These are phyloP conservation scores for Pyxicephalus adspersus DNA, from an alignment of 2,113 vertebrate species.

Conservation along the genomic window DNA sequence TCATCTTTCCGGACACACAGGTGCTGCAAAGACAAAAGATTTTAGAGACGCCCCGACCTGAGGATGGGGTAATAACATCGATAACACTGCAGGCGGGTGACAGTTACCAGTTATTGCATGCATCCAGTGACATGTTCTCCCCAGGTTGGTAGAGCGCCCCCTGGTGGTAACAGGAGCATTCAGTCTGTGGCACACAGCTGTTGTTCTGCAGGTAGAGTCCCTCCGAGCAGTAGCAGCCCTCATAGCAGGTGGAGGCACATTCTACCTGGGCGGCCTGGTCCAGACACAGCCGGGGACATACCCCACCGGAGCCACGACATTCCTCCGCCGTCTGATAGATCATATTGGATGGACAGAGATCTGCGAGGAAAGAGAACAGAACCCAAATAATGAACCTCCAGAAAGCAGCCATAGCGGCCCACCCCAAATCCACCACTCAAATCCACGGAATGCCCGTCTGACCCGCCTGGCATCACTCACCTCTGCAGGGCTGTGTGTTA, in stretches of 20 bases:
- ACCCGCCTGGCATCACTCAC: constrained; percentile 59
- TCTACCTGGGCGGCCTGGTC: constrained; percentile 76
- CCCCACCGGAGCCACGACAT: constrained; percentile 72
- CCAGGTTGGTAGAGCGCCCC: constrained; percentile 69
- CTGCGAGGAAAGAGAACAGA: constrained; percentile 61
- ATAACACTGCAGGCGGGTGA: not conserved
- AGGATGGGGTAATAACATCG: no score
- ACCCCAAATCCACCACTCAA: not conserved
- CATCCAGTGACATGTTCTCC: constrained; percentile 60
- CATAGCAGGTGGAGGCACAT: constrained; percentile 75
- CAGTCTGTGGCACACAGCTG: constrained; percentile 71
- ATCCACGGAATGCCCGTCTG: no score
- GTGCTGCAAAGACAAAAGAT: constrained; percentile 68
- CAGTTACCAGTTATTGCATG: constrained; percentile 86
- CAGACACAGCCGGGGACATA: constrained; percentile 80
- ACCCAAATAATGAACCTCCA: not conserved
- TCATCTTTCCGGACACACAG: constrained; percentile 80
- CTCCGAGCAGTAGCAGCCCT: constrained; percentile 78
- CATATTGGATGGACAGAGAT: constrained; percentile 77
- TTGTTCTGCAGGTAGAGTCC: constrained; percentile 79
- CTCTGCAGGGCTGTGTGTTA: constrained; percentile 79
- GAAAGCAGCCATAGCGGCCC: not conserved
- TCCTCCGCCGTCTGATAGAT: constrained; percentile 69
- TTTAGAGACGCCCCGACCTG: no score
- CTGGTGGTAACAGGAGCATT: constrained; percentile 79